These are phyloP conservation scores for Xanthia togata DNA, from an alignment of 2,888 invertebrate species.

Conservation along the genomic window DNA sequence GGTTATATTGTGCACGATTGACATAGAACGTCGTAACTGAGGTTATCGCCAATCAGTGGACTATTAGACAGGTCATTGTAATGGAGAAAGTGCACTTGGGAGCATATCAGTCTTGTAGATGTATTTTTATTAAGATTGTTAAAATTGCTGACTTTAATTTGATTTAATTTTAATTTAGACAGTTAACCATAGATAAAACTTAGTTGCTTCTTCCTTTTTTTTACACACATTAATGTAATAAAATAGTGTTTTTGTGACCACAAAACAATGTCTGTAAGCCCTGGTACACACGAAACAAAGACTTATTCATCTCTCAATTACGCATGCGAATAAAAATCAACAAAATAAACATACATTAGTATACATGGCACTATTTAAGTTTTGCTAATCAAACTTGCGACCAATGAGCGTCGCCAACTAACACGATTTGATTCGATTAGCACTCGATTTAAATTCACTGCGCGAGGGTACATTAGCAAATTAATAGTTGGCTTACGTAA, in stretches of 20 bases:
- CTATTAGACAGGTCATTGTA: conserved; percentile 73
- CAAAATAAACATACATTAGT: conserved; percentile 64
- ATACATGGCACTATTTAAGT: conserved; percentile 63
- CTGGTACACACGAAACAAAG: conserved; percentile 40
- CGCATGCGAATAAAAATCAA: conserved; percentile 57
- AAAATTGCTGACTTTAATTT: background rate
- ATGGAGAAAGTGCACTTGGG: conserved; percentile 57
- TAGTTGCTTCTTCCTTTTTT: background rate
- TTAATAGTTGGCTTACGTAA: conserved; percentile 84
- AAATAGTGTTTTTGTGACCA: conserved; percentile 13
- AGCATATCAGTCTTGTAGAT: background rate
- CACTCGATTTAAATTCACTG: conserved; percentile 74
- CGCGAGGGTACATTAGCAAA: conserved; percentile 79
- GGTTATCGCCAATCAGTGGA: conserved; percentile 75
- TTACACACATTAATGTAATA: background rate
- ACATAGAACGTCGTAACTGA: conserved; percentile 66
- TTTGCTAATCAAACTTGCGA: conserved; percentile 68
- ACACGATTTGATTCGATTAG: conserved; percentile 71
- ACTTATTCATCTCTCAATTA: conserved; percentile 34
- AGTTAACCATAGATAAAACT: background rate
- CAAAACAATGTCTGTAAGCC: background rate
- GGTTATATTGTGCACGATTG: conserved; percentile 77
- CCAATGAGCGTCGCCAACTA: conserved; percentile 65
- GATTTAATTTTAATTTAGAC: background rate
- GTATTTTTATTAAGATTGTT: conserved; percentile 1